Base-by-base conservation (phyloP, 2,797 vertebrate species). In the Acrocephalus scirpaceus region DNA sequence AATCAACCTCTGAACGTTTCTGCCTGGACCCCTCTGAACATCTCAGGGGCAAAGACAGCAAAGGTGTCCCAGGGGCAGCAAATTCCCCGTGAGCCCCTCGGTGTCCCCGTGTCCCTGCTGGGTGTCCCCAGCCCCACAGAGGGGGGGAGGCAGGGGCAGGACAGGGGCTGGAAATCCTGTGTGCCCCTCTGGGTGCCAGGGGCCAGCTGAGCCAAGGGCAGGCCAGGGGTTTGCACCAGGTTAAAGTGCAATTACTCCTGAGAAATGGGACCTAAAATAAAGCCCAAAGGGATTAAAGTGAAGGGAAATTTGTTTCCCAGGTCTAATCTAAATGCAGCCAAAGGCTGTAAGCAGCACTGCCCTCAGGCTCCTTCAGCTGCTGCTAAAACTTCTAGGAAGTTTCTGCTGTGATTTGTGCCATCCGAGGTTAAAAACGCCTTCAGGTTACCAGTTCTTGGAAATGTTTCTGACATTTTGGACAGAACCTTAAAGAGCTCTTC, bases 191-290 rank as follows among this genome's bases (percentile, higher is more conserved):
- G 9, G 18, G n/a, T 18, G 25, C 64, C 65, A 44, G 36, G 23
- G 25, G 38, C 26, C 5, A 2, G 42, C 56, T 48, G 32, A 18
- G 4, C 22, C 27, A 21, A 48, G 65, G 40, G 38, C 29, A 27
- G 47, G 27, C 21, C 9, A 2, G 21, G 30, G 45, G 4, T 61
- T 17, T 9, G 13, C n/a, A 16, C 18, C 1, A 4, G 4, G 13
- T 11, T n/a, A 19, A 78, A 90, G 48, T 7, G 30, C n/a, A 44
- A 5, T 20, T 51, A 18, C 11, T 53, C n/a, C 26, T 12, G 38
- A 45, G 36, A 13, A 38, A n/a, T n/a, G n/a, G 38, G 38, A 38
- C 38, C 38, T 38, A 38, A 38, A 38, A 38, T 38, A 38, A 38
- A 38, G 38, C 11, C 38, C 38, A 38, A 50, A 8, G 17, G n/a